These are phyloP conservation scores for Drosophila navojoa DNA, from an alignment of 1,140 invertebrate species.

Conservation along the genomic window DNA sequence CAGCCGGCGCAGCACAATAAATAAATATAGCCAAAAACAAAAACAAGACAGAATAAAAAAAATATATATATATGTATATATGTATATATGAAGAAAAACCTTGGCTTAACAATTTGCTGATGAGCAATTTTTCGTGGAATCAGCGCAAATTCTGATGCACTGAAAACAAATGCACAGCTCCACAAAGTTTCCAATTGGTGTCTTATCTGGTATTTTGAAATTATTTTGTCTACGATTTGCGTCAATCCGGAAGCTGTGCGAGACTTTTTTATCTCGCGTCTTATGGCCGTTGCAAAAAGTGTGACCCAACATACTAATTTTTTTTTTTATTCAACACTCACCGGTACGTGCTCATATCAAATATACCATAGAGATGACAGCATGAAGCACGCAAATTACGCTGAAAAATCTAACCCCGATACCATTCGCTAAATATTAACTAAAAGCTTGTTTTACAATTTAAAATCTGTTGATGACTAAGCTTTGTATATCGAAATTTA, in stretches of 20 bases:
- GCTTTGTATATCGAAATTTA: too few species aligned
- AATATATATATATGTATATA: constrained; percentile 9
- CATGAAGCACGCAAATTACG: not conserved
- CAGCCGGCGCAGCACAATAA: constrained; percentile 33
- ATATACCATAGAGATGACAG: not conserved
- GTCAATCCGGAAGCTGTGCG: constrained; percentile 7
- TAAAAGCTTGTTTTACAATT: too few species aligned
- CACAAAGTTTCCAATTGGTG: not conserved
- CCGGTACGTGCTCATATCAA: constrained; percentile 11
- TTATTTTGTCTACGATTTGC: constrained; percentile 27
- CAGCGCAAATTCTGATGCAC: constrained; percentile 68
- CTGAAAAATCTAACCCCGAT: not conserved
- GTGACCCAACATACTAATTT: constrained; percentile 8
- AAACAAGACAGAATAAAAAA: not conserved
- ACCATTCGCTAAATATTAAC: too few species aligned
- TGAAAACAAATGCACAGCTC: constrained; percentile 41
- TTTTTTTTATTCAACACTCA: not conserved
- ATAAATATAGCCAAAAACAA: constrained; percentile 2
- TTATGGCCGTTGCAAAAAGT: constrained; percentile 4
- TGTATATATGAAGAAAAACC: constrained; percentile 46
- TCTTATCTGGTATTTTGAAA: constrained; percentile 3
- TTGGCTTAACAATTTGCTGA: constrained; percentile 62
- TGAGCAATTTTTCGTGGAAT: constrained; percentile 52
- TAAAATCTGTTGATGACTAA: too few species aligned
- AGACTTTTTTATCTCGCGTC: not conserved